Conservation (phyloP, 1,140 invertebrate species). For the Drosophila auraria region DNA sequence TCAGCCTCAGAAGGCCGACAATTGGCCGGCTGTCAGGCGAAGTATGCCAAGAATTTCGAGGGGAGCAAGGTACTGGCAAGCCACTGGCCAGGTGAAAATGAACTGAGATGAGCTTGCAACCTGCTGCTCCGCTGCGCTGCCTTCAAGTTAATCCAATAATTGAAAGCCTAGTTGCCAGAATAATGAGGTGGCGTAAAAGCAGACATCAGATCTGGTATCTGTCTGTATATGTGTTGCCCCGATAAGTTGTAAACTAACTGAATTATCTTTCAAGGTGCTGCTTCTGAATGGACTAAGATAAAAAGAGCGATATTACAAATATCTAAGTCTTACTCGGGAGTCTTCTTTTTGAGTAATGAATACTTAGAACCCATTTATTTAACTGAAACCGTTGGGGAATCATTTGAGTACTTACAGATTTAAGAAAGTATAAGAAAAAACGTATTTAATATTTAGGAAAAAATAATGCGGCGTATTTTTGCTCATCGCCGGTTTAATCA, state of each 20-base stretch:
- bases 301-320: too few relatives aligned
- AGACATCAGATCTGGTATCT: conserved; percentile 11
- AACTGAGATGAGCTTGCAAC: conserved; percentile 44
- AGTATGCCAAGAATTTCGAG: conserved; percentile 79
- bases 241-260: conserved; percentile 4
- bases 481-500: neutral
- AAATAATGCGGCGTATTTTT: neutral
- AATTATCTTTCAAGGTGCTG: neutral
- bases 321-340: too few relatives aligned
- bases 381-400: too few relatives aligned
- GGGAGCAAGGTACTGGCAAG: conserved; percentile 10
- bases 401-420: neutral
- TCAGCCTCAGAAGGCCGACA: conserved; percentile 21
- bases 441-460: neutral
- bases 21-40: conserved; percentile 67
- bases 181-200: conserved; percentile 23
- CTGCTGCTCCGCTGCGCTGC: conserved; percentile 8
- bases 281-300: neutral
- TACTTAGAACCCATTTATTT: too few relatives aligned
- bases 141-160: conserved; percentile 41
- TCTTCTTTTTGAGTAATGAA: too few relatives aligned
- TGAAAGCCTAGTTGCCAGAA: conserved; percentile 41
- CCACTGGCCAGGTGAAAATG: conserved; percentile 39
- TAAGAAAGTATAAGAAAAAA: too few relatives aligned
- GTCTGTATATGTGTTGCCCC: neutral